Evolutionary conservation across 2,888 invertebrate genomes (phyloP).

Genomic region (Brachyopa scutellaris): DNA sequence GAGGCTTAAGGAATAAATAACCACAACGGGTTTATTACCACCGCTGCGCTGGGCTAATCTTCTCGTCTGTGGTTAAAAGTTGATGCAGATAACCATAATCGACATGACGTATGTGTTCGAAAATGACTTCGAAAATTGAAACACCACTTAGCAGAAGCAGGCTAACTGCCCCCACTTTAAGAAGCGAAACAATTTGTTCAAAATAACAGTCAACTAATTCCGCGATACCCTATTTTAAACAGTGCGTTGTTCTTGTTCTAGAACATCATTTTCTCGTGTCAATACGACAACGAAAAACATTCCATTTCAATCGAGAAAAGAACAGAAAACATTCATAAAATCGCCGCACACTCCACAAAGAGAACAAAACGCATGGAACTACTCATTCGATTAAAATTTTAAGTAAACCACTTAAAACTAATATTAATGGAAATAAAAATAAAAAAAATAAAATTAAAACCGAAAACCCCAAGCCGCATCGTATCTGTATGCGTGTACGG

Average conservation of each 20-base stretch:
- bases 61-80: no score
- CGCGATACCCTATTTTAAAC: neutral
- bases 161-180: no score
- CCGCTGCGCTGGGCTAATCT: no score
- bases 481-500: neutral
- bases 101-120: no score
- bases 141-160: no score
- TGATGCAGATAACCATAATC: no score
- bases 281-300: neutral
- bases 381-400: constrained; percentile 45
- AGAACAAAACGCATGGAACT: constrained; percentile 39
- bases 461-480: neutral
- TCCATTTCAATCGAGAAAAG: neutral
- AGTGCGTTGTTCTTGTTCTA: neutral
- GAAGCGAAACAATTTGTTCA: no score
- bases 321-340: constrained; percentile 8
- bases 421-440: constrained; percentile 52
- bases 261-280: neutral
- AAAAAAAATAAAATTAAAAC: constrained; percentile 11
- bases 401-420: constrained; percentile 67
- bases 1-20: no score
- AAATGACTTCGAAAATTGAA: no score
- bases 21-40: no score
- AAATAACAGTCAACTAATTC: neutral
- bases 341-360: neutral